Evolutionary conservation across 2,113 vertebrate species (phyloP), one percentile per base, ranked within the genome.

Genomic region (Aphelocoma coerulescens): DNA sequence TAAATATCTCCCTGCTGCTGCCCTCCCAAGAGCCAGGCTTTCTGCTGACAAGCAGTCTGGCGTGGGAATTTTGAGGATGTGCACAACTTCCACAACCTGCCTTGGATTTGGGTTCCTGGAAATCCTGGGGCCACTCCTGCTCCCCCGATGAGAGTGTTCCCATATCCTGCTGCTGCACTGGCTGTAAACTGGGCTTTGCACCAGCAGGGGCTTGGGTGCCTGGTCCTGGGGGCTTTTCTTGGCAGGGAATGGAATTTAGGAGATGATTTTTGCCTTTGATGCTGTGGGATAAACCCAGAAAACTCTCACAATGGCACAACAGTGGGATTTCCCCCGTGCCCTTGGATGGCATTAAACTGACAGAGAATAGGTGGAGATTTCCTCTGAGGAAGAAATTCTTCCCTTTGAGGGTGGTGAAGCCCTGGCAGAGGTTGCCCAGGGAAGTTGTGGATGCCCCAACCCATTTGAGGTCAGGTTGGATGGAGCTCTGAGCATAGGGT

Each of bases 91-190:
- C 28, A 49, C 58, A 49, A 23, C 18, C 26, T n/a, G 26, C 9
- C 3, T 8, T 30, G 66, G 44, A 1, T 43, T 48, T 46, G 58
- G 23, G 49, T 51, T 83, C 59, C n/a, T 92, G 28, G 43, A 80
- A n/a, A 32, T 1, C 43, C 43, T 43, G 27, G 65, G 52, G 28
- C 1, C 5, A 17, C 48, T 24, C 16, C 27, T 23, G 27, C 12
- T 63, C 24, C 63, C 41, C 2, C 1, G 1, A 10, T 9, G 6
- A 51, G 9, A 0, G 0, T 8, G 16, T 32, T 78, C 16, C 43
- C 12, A 3, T 11, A 4, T 2, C 23, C 26, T 62, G 73, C 59
- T 54, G 61, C 39, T 72, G 26, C 32, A 4, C 37, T 49, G 67
- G 32, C 10, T 71, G 1, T 28, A 26, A 23, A 13, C 28, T 7